Percentiles rank a stretch among this genome's conserved stretches.
Conservation (phyloP, 2,113 vertebrate species). For the Aphyosemion australe region DNA sequence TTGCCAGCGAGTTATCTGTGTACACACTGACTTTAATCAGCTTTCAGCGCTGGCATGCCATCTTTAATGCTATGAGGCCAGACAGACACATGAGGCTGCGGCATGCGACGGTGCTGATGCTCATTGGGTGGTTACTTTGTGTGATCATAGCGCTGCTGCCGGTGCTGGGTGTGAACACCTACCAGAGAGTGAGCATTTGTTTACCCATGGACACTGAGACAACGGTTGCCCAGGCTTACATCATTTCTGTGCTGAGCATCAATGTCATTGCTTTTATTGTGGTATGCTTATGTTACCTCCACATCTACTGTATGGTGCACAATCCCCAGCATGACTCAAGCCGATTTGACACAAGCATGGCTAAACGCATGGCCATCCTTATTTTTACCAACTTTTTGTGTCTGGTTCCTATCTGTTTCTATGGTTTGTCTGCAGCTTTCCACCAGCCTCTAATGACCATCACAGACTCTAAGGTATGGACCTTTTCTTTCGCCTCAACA, state of each 20-base stretch:
- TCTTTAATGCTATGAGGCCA: slow-evolving; percentile 88
- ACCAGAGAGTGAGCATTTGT: slow-evolving; percentile 92
- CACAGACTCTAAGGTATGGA: slow-evolving; percentile 87
- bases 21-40: slow-evolving; percentile 88
- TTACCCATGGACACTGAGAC: slow-evolving; percentile 89
- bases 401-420: slow-evolving; percentile 90
- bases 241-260: slow-evolving; percentile 80
- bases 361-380: slow-evolving; percentile 88
- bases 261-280: slow-evolving; percentile 86
- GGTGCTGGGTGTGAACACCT: slow-evolving; percentile 87
- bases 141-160: slow-evolving; percentile 83
- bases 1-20: slow-evolving; percentile 88
- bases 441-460: slow-evolving; percentile 89
- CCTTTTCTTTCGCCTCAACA: neutral
- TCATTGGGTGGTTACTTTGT: slow-evolving; percentile 84
- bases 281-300: slow-evolving; percentile 86
- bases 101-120: slow-evolving; percentile 81
- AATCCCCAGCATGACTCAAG: slow-evolving; percentile 86
- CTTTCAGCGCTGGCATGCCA: slow-evolving; percentile 88
- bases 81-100: slow-evolving; percentile 83
- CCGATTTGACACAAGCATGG: slow-evolving; percentile 85
- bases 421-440: slow-evolving; percentile 87
- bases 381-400: slow-evolving; percentile 92
- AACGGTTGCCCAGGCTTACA: slow-evolving; percentile 77
- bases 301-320: slow-evolving; percentile 87